Percentiles rank a stretch among this genome's conserved stretches.
Conservation (phyloP, 1,140 invertebrate genomes). For the Saccostrea glomerata region DNA sequence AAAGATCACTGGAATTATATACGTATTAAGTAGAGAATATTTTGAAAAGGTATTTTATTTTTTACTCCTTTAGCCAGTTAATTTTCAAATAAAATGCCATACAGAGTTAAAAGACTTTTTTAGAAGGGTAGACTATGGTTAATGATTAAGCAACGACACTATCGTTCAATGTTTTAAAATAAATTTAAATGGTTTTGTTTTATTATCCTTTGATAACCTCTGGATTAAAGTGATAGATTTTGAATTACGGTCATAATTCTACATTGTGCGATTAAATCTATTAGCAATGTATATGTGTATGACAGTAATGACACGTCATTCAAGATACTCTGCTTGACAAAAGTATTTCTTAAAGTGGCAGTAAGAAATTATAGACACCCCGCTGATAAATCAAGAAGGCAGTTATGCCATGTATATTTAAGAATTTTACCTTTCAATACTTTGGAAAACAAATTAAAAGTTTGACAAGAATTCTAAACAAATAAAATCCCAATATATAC, state of each 20-base stretch:
- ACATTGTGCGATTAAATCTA: not conserved
- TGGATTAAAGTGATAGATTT: slow-evolving; percentile 8
- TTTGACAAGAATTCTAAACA: not conserved
- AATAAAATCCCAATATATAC: not conserved
- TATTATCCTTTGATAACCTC: not conserved
- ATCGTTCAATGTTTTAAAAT: not conserved
- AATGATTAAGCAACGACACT: not conserved
- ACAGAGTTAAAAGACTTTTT: not conserved
- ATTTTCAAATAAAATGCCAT: not conserved
- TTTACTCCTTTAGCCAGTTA: not conserved
- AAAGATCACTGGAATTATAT: too few relatives aligned
- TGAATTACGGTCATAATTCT: slow-evolving; percentile 1
- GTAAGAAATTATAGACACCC: not conserved
- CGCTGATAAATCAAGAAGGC: not conserved
- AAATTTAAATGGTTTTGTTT: slow-evolving; percentile 1
- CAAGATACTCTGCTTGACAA: not conserved
- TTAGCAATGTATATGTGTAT: not conserved
- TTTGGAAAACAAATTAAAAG: not conserved
- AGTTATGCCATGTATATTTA: not conserved
- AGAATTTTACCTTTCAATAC: not conserved
- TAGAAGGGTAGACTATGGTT: not conserved
- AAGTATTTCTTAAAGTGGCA: not conserved
- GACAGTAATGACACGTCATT: slow-evolving; percentile 4
- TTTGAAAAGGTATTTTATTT: too few relatives aligned
- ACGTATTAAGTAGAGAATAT: too few relatives aligned